Conservation (phyloP, 2,113 vertebrate species). For the Brachionichthys hirsutus region DNA sequence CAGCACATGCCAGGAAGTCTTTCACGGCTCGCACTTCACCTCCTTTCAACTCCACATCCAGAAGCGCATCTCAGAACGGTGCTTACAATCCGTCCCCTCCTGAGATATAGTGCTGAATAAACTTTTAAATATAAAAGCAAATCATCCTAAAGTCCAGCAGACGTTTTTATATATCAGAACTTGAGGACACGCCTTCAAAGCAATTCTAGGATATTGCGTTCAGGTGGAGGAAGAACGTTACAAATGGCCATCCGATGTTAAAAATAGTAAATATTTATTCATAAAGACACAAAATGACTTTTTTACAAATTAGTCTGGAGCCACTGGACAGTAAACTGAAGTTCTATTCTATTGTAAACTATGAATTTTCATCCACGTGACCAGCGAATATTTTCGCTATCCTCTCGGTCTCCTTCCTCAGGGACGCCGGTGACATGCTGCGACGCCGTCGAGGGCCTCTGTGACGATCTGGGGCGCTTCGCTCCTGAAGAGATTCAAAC, state of each 20-base stretch:
- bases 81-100: too few species aligned
- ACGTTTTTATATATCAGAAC: too few species aligned
- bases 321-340: too few species aligned
- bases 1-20: not conserved
- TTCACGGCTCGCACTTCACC: not conserved
- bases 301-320: constrained; percentile 42
- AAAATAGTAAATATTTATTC: constrained; percentile 57
- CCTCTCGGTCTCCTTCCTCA: constrained; percentile 80
- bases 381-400: constrained; percentile 90
- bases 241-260: too few species aligned
- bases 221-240: too few species aligned
- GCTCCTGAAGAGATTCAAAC: constrained; percentile 44
- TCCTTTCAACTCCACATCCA: too few species aligned
- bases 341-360: constrained; percentile 1
- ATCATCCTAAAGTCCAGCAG: too few species aligned
- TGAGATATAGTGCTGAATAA: too few species aligned
- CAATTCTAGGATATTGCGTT: too few species aligned
- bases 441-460: constrained; percentile 62
- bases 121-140: too few species aligned
- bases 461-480: not conserved
- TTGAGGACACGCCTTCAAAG: too few species aligned
- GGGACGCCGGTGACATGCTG: constrained; percentile 44
- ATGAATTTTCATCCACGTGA: constrained; percentile 72
- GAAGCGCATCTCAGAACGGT: too few species aligned
- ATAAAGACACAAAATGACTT: constrained; percentile 55